Percentiles rank a stretch among this genome's conserved stretches.
These are phyloP conservation scores for Oenanthe melanoleuca DNA, from an alignment of 2,113 vertebrate genomes.

Conservation along the genomic window DNA sequence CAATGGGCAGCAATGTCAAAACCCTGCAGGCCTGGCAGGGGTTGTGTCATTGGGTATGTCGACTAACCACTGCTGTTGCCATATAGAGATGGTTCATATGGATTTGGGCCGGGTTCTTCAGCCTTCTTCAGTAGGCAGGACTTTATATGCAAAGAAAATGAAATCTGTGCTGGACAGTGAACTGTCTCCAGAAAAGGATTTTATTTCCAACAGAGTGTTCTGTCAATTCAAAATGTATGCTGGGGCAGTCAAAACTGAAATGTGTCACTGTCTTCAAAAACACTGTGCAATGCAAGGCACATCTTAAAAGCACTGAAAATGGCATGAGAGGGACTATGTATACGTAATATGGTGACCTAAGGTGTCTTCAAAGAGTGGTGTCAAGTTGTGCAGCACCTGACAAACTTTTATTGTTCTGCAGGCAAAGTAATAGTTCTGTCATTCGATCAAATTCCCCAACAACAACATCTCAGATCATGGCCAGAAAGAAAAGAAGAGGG, in stretches of 20 bases:
- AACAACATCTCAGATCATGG: slow-evolving; percentile 90
- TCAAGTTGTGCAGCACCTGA: slow-evolving; percentile 62
- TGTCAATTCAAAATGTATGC: neutral
- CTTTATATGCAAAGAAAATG: neutral
- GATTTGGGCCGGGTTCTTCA: neutral
- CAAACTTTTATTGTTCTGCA: slow-evolving; percentile 59
- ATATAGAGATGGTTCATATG: neutral
- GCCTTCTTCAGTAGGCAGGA: neutral
- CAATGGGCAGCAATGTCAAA: neutral
- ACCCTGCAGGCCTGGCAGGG: neutral
- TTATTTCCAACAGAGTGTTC: neutral
- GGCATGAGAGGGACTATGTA: neutral
- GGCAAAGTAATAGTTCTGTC: slow-evolving; percentile 81
- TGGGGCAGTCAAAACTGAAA: neutral
- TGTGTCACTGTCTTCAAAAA: neutral
- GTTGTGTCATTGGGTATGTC: neutral
- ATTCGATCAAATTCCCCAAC: slow-evolving; percentile 88
- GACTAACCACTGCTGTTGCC: neutral
- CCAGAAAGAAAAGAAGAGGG: slow-evolving; percentile 92
- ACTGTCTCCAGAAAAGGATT: neutral
- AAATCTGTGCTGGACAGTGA: neutral
- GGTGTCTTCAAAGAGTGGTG: neutral
- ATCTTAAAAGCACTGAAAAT: neutral
- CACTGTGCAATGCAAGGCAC: neutral
- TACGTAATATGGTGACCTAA: neutral